phyloP scores from a whole-genome alignment of 35 echinoderm and acorn worm species.

The Heliocidaris tuberculata region DNA sequence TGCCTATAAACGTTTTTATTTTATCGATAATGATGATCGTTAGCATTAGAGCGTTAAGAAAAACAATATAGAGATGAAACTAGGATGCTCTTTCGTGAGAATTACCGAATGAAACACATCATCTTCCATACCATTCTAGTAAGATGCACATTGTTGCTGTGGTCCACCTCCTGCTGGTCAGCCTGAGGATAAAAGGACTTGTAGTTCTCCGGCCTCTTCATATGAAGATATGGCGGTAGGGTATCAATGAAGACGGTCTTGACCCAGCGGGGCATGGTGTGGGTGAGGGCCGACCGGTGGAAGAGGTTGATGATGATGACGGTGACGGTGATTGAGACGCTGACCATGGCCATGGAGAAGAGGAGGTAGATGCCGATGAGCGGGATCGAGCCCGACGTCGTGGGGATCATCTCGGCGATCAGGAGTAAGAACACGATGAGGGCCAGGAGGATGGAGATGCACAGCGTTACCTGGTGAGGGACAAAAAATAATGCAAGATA shows the following conservation, averaged over 20 bases:
- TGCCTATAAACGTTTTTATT: too few relatives aligned
- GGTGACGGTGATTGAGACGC: conserved; percentile 81
- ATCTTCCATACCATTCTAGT: background rate
- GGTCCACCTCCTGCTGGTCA: conserved; percentile 15
- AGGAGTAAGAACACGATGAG: conserved; percentile 95
- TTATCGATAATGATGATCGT: too few relatives aligned
- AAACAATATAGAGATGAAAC: too few relatives aligned
- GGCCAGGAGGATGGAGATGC: conserved; percentile 89
- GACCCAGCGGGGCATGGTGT: conserved; percentile 87
- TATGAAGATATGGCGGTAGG: conserved; percentile 74
- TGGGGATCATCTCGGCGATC: conserved; percentile 88
- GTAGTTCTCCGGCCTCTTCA: conserved; percentile 78
- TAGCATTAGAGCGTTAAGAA: too few relatives aligned
- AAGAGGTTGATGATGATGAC: conserved; percentile 93
- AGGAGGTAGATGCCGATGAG: conserved; percentile 92
- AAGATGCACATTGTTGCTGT: conserved; percentile 33
- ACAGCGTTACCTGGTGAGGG: conserved; percentile 60
- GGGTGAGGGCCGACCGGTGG: conserved; percentile 81
- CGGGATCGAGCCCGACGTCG: conserved; percentile 82
- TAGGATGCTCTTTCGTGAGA: too few relatives aligned
- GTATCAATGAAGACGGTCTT: conserved; percentile 77
- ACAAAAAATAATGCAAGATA: background rate
- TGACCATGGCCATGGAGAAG: conserved; percentile 96
- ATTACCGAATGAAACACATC: background rate
- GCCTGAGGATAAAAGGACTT: conserved; percentile 35